A percentile compares a stretch with the other conserved stretches of the same genome.
phyloP scores from a whole-genome alignment of 2,888 invertebrate genomes.

The Sphinx pinastri region DNA sequence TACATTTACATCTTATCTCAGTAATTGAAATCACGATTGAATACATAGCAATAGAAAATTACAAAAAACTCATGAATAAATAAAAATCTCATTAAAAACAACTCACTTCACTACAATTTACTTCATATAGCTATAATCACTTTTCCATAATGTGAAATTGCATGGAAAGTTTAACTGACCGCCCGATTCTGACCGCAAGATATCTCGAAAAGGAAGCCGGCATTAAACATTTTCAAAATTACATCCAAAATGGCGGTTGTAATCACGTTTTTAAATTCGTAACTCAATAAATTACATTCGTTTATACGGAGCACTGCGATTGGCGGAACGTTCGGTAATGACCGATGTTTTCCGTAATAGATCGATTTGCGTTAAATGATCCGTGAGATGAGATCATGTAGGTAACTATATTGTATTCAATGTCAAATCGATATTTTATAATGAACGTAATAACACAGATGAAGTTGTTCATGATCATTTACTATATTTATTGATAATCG shows the following conservation, averaged over 20 bases:
- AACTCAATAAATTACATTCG: slow-evolving; percentile 74
- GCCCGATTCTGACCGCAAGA: slow-evolving; percentile 47
- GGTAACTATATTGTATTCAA: slow-evolving; percentile 67
- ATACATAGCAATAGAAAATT: slow-evolving; percentile 48
- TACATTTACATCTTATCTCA: slow-evolving; percentile 54
- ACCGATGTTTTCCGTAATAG: slow-evolving; percentile 68
- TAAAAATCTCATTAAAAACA: slow-evolving; percentile 66
- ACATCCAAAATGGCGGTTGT: slow-evolving; percentile 69
- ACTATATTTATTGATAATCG: slow-evolving; percentile 38
- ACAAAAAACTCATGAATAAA: slow-evolving; percentile 68
- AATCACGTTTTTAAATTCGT: slow-evolving; percentile 73
- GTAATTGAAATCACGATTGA: slow-evolving; percentile 76
- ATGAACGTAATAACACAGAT: slow-evolving; percentile 49
- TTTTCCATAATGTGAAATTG: slow-evolving; percentile 63
- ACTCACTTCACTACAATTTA: slow-evolving; percentile 43
- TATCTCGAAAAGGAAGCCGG: slow-evolving; percentile 52
- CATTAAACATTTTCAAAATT: slow-evolving; percentile 67
- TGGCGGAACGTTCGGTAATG: slow-evolving; percentile 66
- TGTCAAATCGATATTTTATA: slow-evolving; percentile 56
- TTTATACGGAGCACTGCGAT: slow-evolving; percentile 65
- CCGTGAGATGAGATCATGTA: slow-evolving; percentile 75
- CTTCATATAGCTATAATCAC: slow-evolving; percentile 54
- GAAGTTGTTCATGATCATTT: slow-evolving; percentile 48
- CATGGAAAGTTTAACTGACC: slow-evolving; percentile 48
- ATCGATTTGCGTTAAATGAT: slow-evolving; percentile 81